These are phyloP conservation scores for Burhinus bistriatus DNA, from an alignment of 2,113 vertebrate genomes.

Conservation along the genomic window DNA sequence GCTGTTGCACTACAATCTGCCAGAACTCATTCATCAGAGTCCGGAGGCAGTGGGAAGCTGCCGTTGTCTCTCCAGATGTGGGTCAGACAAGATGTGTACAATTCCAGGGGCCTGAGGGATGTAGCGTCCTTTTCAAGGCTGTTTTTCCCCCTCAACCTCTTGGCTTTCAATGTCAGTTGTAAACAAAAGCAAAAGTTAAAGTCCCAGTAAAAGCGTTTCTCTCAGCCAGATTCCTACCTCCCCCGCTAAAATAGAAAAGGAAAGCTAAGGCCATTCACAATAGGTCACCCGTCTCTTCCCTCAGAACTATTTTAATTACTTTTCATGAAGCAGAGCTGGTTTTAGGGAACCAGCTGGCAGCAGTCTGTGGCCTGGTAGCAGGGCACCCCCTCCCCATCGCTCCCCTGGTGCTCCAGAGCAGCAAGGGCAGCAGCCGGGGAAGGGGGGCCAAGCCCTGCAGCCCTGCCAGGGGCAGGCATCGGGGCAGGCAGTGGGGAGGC, in stretches of 20 bases:
- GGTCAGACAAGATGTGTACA: not conserved
- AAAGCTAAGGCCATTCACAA: not conserved
- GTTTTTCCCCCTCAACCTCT: not conserved
- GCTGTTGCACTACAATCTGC: not conserved
- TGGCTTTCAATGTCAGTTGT: not conserved
- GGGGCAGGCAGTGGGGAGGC: not conserved
- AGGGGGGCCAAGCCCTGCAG: not conserved
- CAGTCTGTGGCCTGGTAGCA: not conserved
- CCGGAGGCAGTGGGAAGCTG: not conserved
- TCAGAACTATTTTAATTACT: not conserved
- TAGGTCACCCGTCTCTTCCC: not conserved
- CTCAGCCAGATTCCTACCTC: not conserved
- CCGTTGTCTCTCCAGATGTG: not conserved
- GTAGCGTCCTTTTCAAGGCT: not conserved
- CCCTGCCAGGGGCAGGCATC: not conserved
- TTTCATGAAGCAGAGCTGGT: not conserved
- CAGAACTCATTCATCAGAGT: slow-evolving; percentile 10
- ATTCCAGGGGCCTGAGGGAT: not conserved
- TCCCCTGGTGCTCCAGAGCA: rapidly evolving
- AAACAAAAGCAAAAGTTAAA: not conserved
- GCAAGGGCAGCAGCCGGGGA: rapidly evolving
- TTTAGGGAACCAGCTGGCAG: not conserved
- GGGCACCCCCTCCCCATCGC: not conserved
- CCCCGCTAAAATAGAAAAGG: not conserved
- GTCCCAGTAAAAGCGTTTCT: not conserved